Evolutionary conservation across 2,113 vertebrate species (phyloP).

Genomic region (Xenopus laevis): DNA sequence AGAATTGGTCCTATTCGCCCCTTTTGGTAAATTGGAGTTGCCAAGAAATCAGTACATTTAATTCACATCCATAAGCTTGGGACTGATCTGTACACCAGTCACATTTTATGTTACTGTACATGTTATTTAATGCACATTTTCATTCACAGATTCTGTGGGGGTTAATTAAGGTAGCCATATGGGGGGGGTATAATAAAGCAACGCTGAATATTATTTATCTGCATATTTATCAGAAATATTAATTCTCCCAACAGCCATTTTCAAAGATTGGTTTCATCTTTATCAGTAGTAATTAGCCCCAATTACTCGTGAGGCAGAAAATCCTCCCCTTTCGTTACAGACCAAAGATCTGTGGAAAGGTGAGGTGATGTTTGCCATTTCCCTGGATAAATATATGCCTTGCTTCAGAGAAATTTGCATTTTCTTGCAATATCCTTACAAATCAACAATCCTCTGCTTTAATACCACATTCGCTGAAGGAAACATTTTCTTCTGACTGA

Average conservation of each 20-base stretch:
- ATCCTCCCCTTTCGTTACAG: not conserved
- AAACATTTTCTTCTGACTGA: slow-evolving; percentile 36
- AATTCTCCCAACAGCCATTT: not conserved
- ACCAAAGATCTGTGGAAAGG: not conserved
- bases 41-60: too few relatives aligned
- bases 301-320: not conserved
- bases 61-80: too few relatives aligned
- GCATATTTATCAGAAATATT: not conserved
- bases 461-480: slow-evolving; percentile 14
- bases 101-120: too few relatives aligned
- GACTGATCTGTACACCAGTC: too few relatives aligned
- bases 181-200: not conserved
- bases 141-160: not conserved
- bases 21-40: too few relatives aligned
- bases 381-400: not conserved
- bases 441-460: slow-evolving; percentile 16
- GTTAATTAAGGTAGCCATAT: not conserved
- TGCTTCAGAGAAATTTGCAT: slow-evolving; percentile 8
- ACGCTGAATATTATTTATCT: too few relatives aligned
- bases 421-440: slow-evolving; percentile 11
- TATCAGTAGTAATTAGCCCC: not conserved
- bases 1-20: too few relatives aligned
- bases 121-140: not conserved
- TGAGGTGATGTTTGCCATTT: slow-evolving; percentile 13
- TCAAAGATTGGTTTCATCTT: not conserved